These are phyloP conservation scores for Phataginus tetradactyla DNA, from an alignment of 2,797 vertebrate species.

Conservation along the genomic window DNA sequence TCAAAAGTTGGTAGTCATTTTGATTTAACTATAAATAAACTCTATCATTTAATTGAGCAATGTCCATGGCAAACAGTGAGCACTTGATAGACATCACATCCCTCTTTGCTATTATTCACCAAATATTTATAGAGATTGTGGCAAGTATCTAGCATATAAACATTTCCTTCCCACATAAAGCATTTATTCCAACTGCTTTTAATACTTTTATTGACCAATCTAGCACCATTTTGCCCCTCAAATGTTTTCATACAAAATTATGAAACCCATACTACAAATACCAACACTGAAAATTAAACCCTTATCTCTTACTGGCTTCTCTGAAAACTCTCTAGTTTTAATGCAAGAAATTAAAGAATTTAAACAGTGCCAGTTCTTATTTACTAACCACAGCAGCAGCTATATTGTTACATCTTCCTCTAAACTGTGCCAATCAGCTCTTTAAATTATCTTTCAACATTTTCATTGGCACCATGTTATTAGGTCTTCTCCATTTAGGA, in stretches of 20 bases:
- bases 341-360: not conserved
- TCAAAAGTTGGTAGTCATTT: not conserved
- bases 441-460: not conserved
- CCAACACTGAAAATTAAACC: not conserved
- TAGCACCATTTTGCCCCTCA: not conserved
- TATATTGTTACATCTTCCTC: not conserved
- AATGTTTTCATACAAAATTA: not conserved
- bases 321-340: not conserved
- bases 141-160: not conserved
- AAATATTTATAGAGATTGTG: not conserved
- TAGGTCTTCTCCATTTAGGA: not conserved
- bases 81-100: not conserved
- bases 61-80: not conserved
- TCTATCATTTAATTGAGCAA: not conserved
- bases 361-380: not conserved
- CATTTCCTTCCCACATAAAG: not conserved
- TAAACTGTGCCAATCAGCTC: not conserved
- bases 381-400: not conserved
- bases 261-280: not conserved
- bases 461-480: not conserved
- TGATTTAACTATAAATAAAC: not conserved
- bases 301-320: not conserved
- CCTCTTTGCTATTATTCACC: not conserved
- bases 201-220: not conserved
- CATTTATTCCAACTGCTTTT: not conserved